Percentiles rank a stretch among this genome's conserved stretches.
These are phyloP conservation scores for Cettia cetti DNA, from an alignment of 2,113 vertebrate species.

Conservation along the genomic window DNA sequence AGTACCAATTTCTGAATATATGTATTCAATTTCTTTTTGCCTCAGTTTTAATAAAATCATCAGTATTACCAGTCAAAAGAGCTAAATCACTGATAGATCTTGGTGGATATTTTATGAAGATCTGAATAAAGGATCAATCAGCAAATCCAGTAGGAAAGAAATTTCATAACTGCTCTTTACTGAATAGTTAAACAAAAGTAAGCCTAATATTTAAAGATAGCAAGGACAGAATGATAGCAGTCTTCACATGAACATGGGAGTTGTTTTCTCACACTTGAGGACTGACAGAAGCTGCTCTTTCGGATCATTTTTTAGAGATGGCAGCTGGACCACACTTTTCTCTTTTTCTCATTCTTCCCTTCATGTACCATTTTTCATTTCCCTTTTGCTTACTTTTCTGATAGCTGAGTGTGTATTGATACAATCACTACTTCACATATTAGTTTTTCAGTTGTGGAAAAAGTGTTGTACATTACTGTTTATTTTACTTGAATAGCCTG, in stretches of 20 bases:
- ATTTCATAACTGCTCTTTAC: neutral
- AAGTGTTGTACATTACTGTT: neutral
- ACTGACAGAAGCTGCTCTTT: neutral
- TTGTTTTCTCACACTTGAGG: neutral
- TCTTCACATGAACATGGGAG: neutral
- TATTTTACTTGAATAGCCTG: neutral
- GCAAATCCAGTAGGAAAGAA: neutral
- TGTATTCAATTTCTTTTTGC: neutral
- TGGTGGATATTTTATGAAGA: slow-evolving; percentile 47
- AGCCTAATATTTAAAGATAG: neutral
- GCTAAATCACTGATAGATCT: neutral
- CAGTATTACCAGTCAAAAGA: neutral
- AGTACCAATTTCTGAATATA: neutral
- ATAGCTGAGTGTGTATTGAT: neutral
- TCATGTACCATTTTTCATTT: neutral
- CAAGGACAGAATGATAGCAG: neutral
- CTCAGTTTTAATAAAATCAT: neutral
- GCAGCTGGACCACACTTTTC: neutral
- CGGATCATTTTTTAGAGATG: neutral
- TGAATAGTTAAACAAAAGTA: slow-evolving; percentile 32
- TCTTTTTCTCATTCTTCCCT: neutral
- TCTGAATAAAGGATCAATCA: slow-evolving; percentile 59
- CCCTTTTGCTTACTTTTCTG: neutral
- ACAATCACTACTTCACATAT: neutral
- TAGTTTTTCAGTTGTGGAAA: neutral